These are phyloP conservation scores for Neosilurus hyrtlii DNA, from an alignment of 2,797 vertebrate species.

Conservation along the genomic window DNA sequence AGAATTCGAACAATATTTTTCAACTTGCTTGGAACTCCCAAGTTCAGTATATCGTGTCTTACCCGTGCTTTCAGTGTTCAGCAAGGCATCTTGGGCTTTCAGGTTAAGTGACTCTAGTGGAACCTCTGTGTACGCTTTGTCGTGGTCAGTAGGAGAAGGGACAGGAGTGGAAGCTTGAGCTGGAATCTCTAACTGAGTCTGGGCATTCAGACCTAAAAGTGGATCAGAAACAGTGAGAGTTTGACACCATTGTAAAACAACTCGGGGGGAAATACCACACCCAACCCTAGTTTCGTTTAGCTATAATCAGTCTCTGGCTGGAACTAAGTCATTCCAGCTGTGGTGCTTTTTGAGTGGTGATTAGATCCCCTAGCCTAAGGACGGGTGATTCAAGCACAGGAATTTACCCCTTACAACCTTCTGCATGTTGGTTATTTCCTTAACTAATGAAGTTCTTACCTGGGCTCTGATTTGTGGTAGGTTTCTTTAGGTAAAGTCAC, in stretches of 20 bases:
- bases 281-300: background rate
- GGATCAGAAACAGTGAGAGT: background rate
- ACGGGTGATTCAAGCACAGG: background rate
- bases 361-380: background rate
- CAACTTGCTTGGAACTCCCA: background rate
- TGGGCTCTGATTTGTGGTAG: background rate
- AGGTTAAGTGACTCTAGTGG: slow-evolving; percentile 78
- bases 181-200: slow-evolving; percentile 64
- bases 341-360: background rate
- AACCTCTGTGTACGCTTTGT: slow-evolving; percentile 80
- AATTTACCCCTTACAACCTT: background rate
- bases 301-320: background rate
- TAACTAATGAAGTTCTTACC: background rate
- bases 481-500: background rate
- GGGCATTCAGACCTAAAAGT: slow-evolving; percentile 64
- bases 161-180: slow-evolving; percentile 43
- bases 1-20: background rate
- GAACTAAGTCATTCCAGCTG: background rate
- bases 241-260: background rate
- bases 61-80: slow-evolving; percentile 78
- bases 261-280: background rate
- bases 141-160: slow-evolving; percentile 57
- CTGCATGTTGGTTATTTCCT: background rate
- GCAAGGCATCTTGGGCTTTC: slow-evolving; percentile 70
- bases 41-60: slow-evolving; percentile 50